phyloP scores from a whole-genome alignment of 1,140 invertebrate genomes.

The Dreissena rostriformis region DNA sequence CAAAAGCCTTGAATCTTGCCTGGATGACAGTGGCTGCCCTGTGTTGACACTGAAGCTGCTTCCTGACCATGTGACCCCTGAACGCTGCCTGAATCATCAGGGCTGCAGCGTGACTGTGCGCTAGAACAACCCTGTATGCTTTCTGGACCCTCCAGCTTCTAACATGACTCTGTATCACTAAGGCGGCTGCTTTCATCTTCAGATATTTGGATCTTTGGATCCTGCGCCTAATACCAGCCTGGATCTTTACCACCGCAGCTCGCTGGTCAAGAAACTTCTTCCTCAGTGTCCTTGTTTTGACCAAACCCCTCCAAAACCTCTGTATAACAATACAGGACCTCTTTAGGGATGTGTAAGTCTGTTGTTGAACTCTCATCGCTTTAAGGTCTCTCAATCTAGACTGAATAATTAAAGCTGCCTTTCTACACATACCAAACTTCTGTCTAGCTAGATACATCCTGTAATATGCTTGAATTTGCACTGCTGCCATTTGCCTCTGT shows the following conservation, averaged over 20 bases:
- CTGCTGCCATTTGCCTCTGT: slow-evolving; percentile 33
- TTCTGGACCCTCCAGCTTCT: slow-evolving; percentile 24
- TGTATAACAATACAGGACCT: not conserved
- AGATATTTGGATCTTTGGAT: slow-evolving; percentile 49
- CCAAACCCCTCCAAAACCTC: not conserved
- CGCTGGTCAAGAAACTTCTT: slow-evolving; percentile 30
- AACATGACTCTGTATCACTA: slow-evolving; percentile 57
- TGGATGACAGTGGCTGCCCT: slow-evolving; percentile 58
- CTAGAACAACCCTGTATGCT: slow-evolving; percentile 6
- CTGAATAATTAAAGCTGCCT: slow-evolving; percentile 56
- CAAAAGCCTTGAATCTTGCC: slow-evolving; percentile 56
- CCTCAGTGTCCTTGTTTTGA: not conserved
- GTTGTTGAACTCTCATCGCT: slow-evolving; percentile 13
- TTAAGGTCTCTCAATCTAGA: slow-evolving; percentile 34
- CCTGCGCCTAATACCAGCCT: slow-evolving; percentile 51
- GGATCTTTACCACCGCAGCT: slow-evolving; percentile 52
- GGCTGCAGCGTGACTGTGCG: slow-evolving; percentile 24
- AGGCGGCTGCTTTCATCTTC: slow-evolving; percentile 46
- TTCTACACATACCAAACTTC: slow-evolving; percentile 28
- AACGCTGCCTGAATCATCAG: slow-evolving; percentile 57
- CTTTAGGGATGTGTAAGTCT: not conserved
- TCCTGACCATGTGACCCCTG: slow-evolving; percentile 40
- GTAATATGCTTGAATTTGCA: slow-evolving; percentile 44
- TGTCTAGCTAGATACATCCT: slow-evolving; percentile 35
- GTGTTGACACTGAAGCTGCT: slow-evolving; percentile 31